Percentiles rank a stretch among this genome's conserved stretches.
phyloP scores from a whole-genome alignment of 2,797 vertebrate genomes.

The Sebastes baramenuke region DNA sequence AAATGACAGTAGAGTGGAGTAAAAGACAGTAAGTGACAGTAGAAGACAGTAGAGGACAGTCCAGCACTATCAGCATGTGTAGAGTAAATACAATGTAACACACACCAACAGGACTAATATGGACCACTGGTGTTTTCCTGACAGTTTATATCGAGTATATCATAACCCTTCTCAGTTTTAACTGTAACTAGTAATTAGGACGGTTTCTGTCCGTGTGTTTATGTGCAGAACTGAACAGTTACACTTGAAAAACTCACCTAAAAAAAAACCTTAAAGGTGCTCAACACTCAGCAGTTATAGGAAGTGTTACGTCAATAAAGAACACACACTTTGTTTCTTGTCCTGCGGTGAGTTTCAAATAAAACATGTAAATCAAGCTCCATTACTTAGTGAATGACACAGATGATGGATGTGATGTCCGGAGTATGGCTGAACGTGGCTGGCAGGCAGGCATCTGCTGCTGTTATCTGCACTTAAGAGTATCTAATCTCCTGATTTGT shows the following conservation, averaged over 20 bases:
- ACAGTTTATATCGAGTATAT: not conserved
- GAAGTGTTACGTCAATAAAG: slow-evolving; percentile 10
- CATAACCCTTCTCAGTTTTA: not conserved
- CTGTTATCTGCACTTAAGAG: slow-evolving; percentile 3
- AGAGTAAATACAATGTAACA: not conserved
- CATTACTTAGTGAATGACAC: not conserved
- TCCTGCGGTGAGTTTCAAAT: not conserved
- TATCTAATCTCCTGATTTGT: slow-evolving; percentile 12
- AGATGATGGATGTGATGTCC: not conserved
- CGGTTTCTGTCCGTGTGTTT: not conserved
- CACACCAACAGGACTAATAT: not conserved
- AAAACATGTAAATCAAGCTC: not conserved
- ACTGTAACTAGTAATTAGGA: not conserved
- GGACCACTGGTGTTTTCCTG: not conserved
- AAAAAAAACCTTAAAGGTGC: not conserved
- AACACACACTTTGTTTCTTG: not conserved
- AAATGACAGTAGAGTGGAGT: not conserved
- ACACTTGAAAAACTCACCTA: not conserved
- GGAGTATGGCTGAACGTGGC: not conserved
- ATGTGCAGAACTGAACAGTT: not conserved
- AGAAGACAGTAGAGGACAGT: not conserved
- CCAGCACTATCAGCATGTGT: not conserved
- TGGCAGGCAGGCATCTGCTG: slow-evolving; percentile 3
- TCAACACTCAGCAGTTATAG: not conserved
- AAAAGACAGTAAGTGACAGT: not conserved